Evolutionary conservation across 37 sponge, comb jelly and placozoan species (phyloP).

Genomic region (Diacarnus erythraeanus): DNA sequence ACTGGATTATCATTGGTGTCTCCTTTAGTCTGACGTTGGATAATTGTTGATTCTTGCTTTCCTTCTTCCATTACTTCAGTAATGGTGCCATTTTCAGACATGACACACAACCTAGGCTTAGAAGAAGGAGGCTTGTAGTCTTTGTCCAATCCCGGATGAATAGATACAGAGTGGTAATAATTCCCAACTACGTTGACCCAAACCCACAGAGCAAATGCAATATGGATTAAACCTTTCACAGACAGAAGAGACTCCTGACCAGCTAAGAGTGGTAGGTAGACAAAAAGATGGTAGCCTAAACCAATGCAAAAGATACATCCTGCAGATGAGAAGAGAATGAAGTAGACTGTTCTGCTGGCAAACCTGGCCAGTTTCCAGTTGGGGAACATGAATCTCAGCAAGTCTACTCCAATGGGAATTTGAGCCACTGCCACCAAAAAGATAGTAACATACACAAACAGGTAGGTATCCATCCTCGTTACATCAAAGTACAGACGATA

Average conservation of each 20-base stretch:
- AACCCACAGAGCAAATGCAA: slow-evolving; percentile 60
- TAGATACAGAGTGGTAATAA: slow-evolving; percentile 40
- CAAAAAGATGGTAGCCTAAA: slow-evolving; percentile 35
- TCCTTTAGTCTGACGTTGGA: too few species aligned
- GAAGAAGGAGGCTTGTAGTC: background rate
- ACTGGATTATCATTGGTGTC: too few species aligned
- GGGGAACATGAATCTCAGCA: slow-evolving; percentile 45
- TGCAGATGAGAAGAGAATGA: slow-evolving; percentile 32
- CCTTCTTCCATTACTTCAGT: background rate
- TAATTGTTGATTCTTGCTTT: background rate
- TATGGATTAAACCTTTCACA: slow-evolving; percentile 32
- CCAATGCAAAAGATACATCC: slow-evolving; percentile 29
- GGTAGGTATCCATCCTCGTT: slow-evolving; percentile 29
- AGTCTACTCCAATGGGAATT: slow-evolving; percentile 50
- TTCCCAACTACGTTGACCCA: slow-evolving; percentile 50
- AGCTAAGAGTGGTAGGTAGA: slow-evolving; percentile 29
- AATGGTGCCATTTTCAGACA: background rate
- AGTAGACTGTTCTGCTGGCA: slow-evolving; percentile 14
- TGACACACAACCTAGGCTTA: background rate
- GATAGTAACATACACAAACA: slow-evolving; percentile 51
- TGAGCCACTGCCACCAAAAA: slow-evolving; percentile 41
- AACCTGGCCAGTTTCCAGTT: slow-evolving; percentile 43
- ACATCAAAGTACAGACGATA: too few species aligned
- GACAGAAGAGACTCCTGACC: slow-evolving; percentile 8
- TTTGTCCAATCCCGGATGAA: slow-evolving; percentile 24